A percentile compares a stretch with the other conserved stretches of the same genome.
phyloP scores from a whole-genome alignment of 1,140 invertebrate species.

The Oreohelix idahoensis region DNA sequence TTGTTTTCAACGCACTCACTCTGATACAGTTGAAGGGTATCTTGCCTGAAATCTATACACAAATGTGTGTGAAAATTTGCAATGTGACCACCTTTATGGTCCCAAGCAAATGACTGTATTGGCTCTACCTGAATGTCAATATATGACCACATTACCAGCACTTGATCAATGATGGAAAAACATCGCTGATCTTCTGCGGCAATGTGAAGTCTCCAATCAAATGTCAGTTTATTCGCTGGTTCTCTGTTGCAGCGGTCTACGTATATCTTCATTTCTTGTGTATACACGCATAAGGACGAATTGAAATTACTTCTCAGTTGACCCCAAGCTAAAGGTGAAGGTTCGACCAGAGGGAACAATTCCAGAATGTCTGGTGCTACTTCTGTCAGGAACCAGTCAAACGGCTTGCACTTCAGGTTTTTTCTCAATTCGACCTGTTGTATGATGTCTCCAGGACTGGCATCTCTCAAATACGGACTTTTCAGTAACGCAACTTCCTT shows the following conservation, averaged over 20 bases:
- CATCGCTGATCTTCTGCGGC: not conserved
- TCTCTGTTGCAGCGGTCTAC: not conserved
- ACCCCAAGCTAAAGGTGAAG: not conserved
- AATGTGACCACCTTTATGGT: not conserved
- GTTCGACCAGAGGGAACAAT: not conserved
- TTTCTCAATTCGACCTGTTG: not conserved
- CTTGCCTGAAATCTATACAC: not conserved
- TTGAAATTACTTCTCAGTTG: not conserved
- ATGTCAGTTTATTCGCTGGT: too few species aligned
- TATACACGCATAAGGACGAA: not conserved
- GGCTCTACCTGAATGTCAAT: not conserved
- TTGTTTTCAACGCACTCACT: too few species aligned
- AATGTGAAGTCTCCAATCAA: constrained; percentile 1
- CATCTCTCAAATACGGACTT: not conserved
- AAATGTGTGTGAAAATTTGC: not conserved
- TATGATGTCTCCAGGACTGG: not conserved
- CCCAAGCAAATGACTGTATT: not conserved
- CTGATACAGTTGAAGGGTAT: too few species aligned
- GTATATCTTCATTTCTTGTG: not conserved
- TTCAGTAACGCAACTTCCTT: not conserved
- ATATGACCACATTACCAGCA: not conserved
- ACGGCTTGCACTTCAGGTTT: not conserved
- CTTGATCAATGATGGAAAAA: not conserved
- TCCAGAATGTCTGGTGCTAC: not conserved
- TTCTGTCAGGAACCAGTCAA: not conserved